phyloP scores from a whole-genome alignment of 2,888 invertebrate species.

The Anorthoa munda region DNA sequence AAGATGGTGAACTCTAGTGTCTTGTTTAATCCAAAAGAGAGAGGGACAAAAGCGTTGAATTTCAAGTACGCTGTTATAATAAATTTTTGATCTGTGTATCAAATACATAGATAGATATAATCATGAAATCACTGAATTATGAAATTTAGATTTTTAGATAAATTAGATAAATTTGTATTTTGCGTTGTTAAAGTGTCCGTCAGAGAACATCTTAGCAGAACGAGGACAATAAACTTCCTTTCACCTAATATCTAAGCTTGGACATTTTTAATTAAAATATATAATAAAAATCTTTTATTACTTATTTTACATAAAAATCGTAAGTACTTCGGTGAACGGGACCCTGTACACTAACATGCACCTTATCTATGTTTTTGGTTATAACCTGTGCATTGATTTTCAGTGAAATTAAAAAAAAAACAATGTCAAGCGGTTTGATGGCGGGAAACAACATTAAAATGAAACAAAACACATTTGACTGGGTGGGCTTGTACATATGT shows the following conservation, averaged over 20 bases:
- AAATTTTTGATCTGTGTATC: background rate
- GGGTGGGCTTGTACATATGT: background rate
- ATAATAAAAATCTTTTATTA: conserved; percentile 48
- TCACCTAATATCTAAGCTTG: conserved; percentile 70
- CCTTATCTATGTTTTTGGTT: conserved; percentile 53
- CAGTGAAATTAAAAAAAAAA: background rate
- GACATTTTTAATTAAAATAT: conserved; percentile 64
- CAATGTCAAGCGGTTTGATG: background rate
- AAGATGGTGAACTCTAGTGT: background rate
- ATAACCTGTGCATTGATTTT: conserved; percentile 49
- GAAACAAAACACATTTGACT: background rate
- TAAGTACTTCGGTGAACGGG: conserved; percentile 65
- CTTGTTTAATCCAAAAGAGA: background rate
- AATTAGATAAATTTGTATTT: background rate
- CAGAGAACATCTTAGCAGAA: conserved; percentile 61
- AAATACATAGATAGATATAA: too few relatives aligned
- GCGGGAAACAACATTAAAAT: background rate
- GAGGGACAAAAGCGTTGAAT: conserved; percentile 6
- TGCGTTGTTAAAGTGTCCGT: conserved; percentile 6
- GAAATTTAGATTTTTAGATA: too few relatives aligned
- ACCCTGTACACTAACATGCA: conserved; percentile 69
- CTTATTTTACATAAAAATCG: conserved; percentile 60
- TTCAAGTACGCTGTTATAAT: background rate
- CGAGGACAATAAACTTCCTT: conserved; percentile 53
- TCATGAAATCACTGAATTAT: too few relatives aligned